Conservation (phyloP, 2,888 invertebrate genomes). For the Proisotoma minuta region DNA sequence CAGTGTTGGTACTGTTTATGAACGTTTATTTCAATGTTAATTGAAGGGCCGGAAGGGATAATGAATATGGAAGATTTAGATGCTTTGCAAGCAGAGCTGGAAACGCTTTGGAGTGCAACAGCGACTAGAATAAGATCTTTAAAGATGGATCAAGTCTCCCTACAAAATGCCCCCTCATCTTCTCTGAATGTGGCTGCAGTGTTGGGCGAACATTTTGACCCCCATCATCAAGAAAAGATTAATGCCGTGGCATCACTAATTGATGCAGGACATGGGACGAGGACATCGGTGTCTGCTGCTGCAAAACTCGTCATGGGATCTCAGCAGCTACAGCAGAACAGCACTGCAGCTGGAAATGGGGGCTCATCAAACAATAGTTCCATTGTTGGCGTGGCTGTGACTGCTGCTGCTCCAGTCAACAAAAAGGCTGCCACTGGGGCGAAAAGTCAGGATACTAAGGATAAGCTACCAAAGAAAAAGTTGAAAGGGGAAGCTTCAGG, state of each 20-base stretch:
- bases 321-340: conserved; percentile 8
- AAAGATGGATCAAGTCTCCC: conserved; percentile 51
- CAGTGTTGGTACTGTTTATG: too few species aligned
- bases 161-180: conserved; percentile 45
- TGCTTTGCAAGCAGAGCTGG: conserved; percentile 77
- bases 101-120: conserved; percentile 75
- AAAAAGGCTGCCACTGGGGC: conserved; percentile 26
- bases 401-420: conserved; percentile 2
- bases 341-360: conserved; percentile 15
- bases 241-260: conserved; percentile 40
- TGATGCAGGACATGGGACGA: conserved; percentile 43
- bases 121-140: conserved; percentile 73
- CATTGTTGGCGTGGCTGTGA: background rate
- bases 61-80: conserved; percentile 76
- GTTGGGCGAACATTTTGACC: conserved; percentile 40
- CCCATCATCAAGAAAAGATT: conserved; percentile 43
- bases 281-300: conserved; percentile 44
- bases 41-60: conserved; percentile 13
- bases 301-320: conserved; percentile 42
- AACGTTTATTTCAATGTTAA: background rate
- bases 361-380: conserved; percentile 10
- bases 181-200: conserved; percentile 44
- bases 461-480: conserved; percentile 39
- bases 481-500: conserved; percentile 35
- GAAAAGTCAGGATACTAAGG: background rate